These are phyloP conservation scores for Hylomyscus alleni DNA, from an alignment of 2,797 vertebrate genomes.

Conservation along the genomic window DNA sequence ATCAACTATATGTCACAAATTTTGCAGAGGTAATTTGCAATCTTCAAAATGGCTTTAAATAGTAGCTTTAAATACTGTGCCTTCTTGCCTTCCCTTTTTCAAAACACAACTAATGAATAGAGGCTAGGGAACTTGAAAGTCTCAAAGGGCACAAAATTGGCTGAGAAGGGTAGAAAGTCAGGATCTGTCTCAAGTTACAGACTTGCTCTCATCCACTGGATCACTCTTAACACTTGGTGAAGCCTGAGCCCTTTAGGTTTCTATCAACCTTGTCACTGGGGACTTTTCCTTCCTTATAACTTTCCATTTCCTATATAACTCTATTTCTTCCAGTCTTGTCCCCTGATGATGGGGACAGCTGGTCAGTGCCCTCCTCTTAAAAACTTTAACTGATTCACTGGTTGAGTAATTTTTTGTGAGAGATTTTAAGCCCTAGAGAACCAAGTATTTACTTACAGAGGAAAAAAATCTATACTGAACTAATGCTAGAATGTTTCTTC, in stretches of 20 bases:
- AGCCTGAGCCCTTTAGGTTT: background rate
- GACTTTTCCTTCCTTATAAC: conserved; percentile 42
- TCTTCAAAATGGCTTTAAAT: background rate
- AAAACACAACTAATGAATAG: background rate
- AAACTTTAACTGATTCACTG: conserved; percentile 72
- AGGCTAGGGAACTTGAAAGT: background rate
- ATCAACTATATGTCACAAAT: background rate
- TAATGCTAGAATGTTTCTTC: conserved; percentile 16
- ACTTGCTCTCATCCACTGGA: background rate
- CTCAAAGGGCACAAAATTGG: background rate
- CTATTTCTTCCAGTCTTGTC: conserved; percentile 50
- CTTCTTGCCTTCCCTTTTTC: background rate
- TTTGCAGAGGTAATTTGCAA: conserved; percentile 21
- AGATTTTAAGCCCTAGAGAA: conserved; percentile 64
- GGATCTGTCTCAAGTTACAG: background rate
- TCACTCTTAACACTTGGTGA: conserved; percentile 14
- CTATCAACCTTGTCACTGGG: background rate
- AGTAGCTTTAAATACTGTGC: background rate
- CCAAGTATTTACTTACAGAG: conserved; percentile 62
- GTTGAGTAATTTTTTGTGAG: conserved; percentile 76
- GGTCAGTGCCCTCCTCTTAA: conserved; percentile 70
- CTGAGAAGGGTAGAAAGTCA: background rate
- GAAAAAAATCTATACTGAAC: conserved; percentile 1
- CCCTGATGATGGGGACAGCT: conserved; percentile 71
- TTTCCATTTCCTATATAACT: conserved; percentile 65